Base-by-base conservation (phyloP, 92 coral and sea anemone genomes). In the Porites rus region DNA sequence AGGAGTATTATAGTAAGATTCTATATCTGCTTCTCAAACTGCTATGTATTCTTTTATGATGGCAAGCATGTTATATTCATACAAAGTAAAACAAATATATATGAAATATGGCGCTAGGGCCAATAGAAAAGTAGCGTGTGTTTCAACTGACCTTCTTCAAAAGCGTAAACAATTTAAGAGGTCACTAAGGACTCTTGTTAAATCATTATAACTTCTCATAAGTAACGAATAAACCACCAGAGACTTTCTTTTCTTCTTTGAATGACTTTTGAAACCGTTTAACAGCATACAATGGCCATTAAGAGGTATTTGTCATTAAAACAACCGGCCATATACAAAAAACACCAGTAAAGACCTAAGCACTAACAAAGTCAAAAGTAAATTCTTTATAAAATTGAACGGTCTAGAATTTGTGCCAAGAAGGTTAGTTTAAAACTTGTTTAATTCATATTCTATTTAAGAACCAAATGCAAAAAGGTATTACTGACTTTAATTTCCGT, bases 61-160 rank as follows among this genome's bases (percentile, higher is more conserved):
- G 11, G 56, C 79, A 64, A 24, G 79, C 20, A 56, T 21, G 24
- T 9, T 11, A 24, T 43, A 43, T 4, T 4, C 17, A 50, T 13
- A 22, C 50, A 77, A n/a, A 19, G 69, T 18, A 8, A 61, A 16
- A 53, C 12, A 21, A 38, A 16, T 12, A 51, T 9, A 50, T 24
- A 69, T 51, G 16, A 69, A 69, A 25, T n/a, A 21, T 58, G 25
- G 18, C 13, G 7, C 38, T 53, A 24, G 20, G 28, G 62, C 85
- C 85, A 81, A 69, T 81, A 8, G 25, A 18, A 81, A 56, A 17
- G 28, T 70, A 70, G 86, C 86, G 71, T 81, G 86, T 81, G 86
- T 52, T 17, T 38, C 4, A 38, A 38, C 46, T 38, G 58, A 60
- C 19, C 24, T 59, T 58, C 38, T 58, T 56, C 46, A 2, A 6